A percentile compares a stretch with the other conserved stretches of the same genome.
phyloP scores from a whole-genome alignment of 2,888 invertebrate species.

The Macropis europaea region DNA sequence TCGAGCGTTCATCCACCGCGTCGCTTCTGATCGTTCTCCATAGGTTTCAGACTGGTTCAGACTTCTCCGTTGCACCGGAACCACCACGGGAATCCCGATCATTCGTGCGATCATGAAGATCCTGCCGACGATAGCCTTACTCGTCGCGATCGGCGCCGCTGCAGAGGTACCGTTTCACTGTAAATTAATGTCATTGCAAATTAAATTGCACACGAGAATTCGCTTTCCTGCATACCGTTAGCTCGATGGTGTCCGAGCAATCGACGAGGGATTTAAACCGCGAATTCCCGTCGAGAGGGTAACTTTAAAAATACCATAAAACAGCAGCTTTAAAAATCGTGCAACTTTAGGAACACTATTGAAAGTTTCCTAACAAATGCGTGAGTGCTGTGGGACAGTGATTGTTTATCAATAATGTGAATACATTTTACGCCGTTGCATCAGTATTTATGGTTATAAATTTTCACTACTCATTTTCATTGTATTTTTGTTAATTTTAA shows the following conservation, averaged over 20 bases:
- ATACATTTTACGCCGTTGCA: too few species aligned
- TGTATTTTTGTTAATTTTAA: too few species aligned
- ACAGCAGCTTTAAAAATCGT: too few species aligned
- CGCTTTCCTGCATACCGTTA: constrained; percentile 44
- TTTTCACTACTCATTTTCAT: too few species aligned
- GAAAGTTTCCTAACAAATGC: too few species aligned
- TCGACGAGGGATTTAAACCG: background rate
- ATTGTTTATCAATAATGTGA: too few species aligned
- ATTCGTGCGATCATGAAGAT: constrained; percentile 56
- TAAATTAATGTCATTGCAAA: constrained; percentile 25
- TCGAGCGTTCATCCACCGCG: background rate
- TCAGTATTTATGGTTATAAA: too few species aligned
- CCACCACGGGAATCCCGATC: background rate
- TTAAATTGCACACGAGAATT: constrained; percentile 11
- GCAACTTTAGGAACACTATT: too few species aligned
- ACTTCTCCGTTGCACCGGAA: constrained; percentile 25
- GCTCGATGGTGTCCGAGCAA: background rate
- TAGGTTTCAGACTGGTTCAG: background rate
- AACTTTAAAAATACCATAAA: too few species aligned
- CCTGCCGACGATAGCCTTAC: constrained; percentile 38
- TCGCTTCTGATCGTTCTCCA: constrained; percentile 20
- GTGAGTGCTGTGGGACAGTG: too few species aligned
- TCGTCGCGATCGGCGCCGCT: constrained; percentile 41
- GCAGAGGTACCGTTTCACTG: constrained; percentile 58
- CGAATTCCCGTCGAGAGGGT: too few species aligned